Evolutionary conservation across 2,888 invertebrate species (phyloP).

Genomic region (Cryptosula pallasiana): DNA sequence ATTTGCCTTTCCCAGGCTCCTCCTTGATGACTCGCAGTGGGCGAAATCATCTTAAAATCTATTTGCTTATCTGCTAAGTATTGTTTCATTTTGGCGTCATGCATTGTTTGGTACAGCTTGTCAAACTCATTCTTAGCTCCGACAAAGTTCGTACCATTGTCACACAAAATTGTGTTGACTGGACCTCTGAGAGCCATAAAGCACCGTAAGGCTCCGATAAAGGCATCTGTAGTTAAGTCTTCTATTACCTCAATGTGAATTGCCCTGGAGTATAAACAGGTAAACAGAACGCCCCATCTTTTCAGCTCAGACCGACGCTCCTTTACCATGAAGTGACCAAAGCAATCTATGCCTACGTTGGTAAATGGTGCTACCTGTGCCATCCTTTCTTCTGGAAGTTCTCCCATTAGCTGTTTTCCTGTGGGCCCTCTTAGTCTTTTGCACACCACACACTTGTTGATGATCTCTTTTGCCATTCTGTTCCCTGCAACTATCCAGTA

Average conservation of each 20-base stretch:
- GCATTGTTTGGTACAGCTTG: background rate
- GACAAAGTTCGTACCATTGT: constrained; percentile 31
- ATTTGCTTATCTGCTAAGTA: background rate
- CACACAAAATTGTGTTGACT: constrained; percentile 28
- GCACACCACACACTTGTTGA: background rate
- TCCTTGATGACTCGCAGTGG: constrained; percentile 32
- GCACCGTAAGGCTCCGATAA: constrained; percentile 26
- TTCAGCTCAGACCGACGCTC: constrained; percentile 30
- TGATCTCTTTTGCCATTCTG: too few species aligned
- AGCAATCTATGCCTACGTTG: constrained; percentile 5
- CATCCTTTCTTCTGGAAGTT: background rate
- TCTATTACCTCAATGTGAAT: constrained; percentile 36
- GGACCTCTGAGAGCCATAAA: constrained; percentile 30
- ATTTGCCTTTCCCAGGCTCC: constrained; percentile 35
- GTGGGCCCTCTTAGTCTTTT: background rate
- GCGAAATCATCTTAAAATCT: constrained; percentile 32
- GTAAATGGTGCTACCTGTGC: background rate
- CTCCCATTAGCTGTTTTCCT: constrained; percentile 1
- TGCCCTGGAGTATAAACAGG: constrained; percentile 39
- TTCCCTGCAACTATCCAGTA: background rate
- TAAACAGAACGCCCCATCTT: constrained; percentile 39
- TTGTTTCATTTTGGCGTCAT: background rate
- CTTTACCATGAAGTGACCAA: background rate
- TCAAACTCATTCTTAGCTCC: constrained; percentile 30
- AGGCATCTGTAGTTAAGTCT: constrained; percentile 28